Evolutionary conservation across 37 sponge, comb jelly and placozoan species (phyloP).

Genomic region (Chondrosia reniformis): DNA sequence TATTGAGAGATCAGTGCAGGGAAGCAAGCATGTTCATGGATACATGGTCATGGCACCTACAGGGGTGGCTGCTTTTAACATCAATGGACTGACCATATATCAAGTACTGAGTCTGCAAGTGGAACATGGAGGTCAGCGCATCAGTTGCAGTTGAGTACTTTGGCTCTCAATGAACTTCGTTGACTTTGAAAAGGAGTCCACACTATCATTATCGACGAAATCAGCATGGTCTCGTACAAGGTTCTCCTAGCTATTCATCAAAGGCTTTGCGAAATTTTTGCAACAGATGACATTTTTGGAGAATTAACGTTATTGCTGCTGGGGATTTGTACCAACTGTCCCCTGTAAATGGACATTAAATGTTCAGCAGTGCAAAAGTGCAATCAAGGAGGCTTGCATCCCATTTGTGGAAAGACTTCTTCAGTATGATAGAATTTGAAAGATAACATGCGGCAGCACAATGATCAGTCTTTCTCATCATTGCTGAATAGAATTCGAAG

Average conservation of each 20-base stretch:
- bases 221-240: constrained; percentile 23
- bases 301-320: too few relatives aligned
- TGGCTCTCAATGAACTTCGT: too few relatives aligned
- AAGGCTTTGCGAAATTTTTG: not conserved
- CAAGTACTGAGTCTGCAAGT: not conserved
- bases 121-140: not conserved
- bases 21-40: not conserved
- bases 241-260: not conserved
- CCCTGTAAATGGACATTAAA: too few relatives aligned
- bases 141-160: not conserved
- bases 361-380: too few relatives aligned
- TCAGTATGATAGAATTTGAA: too few relatives aligned
- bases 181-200: constrained; percentile 13
- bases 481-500: too few relatives aligned
- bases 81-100: constrained; percentile 5
- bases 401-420: too few relatives aligned
- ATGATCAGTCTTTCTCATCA: too few relatives aligned
- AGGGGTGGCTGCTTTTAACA: constrained; percentile 35
- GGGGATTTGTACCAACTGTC: too few relatives aligned
- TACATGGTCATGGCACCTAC: constrained; percentile 9
- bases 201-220: constrained; percentile 27
- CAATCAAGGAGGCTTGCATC: too few relatives aligned
- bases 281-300: not conserved
- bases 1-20: too few relatives aligned
- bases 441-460: too few relatives aligned